Conservation (phyloP, 2,113 vertebrate species). For the Podiceps cristatus region DNA sequence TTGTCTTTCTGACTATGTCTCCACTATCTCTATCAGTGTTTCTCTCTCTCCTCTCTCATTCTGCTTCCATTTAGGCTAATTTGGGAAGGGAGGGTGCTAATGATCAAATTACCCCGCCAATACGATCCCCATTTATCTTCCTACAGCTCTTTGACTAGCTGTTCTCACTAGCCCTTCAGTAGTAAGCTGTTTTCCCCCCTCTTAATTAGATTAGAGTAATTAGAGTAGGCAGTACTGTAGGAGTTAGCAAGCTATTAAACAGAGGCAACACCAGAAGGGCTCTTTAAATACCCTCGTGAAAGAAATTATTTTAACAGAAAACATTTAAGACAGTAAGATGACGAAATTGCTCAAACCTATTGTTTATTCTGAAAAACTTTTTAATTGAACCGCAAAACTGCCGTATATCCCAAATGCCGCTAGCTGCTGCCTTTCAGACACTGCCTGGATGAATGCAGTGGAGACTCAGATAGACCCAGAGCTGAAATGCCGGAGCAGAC, state of each 20-base stretch:
- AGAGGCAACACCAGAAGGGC: conserved; percentile 28
- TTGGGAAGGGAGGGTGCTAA: background rate
- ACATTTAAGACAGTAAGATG: background rate
- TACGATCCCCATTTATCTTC: conserved; percentile 9
- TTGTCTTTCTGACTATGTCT: conserved; percentile 32
- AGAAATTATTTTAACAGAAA: background rate
- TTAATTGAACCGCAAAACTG: background rate
- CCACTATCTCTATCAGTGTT: conserved; percentile 21
- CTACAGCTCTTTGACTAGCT: background rate
- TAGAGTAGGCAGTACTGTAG: conserved; percentile 43
- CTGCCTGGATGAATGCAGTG: background rate
- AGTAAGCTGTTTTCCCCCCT: background rate
- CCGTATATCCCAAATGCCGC: background rate
- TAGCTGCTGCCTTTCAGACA: background rate
- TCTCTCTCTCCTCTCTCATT: background rate
- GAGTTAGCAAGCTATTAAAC: conserved; percentile 45
- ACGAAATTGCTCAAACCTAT: background rate
- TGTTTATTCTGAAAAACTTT: background rate
- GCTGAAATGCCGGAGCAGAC: fast-evolving
- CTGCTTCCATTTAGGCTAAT: conserved; percentile 3
- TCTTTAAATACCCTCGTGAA: background rate
- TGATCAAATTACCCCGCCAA: background rate
- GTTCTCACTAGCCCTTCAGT: background rate
- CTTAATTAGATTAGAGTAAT: conserved; percentile 51
- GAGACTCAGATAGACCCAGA: background rate